Evolutionary conservation across 2,113 vertebrate species (phyloP), one percentile per base, ranked within the genome.

Genomic region (Meleagris gallopavo): DNA sequence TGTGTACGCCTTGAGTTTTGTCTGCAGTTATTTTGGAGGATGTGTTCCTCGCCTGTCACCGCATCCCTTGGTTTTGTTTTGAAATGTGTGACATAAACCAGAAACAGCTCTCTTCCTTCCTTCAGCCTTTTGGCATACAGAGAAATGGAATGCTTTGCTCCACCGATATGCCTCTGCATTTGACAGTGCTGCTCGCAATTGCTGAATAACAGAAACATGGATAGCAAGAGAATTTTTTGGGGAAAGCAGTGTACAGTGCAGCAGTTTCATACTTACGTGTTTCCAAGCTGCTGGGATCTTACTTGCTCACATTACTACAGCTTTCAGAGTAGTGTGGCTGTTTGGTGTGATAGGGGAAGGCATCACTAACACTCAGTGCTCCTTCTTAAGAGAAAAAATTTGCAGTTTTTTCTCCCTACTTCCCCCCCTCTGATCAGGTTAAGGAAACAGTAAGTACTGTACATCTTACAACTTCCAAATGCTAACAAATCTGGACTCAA

Each of bases 281-380:
- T 80, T 55, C 55, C 11, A 55, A 10, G 19, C 45, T 88, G 34
- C 30, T 71, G 57, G 29, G 67, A 13, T 8, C 25, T 60, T 50
- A 17, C 76, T 78, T 3, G 8, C 2, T 4, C 4, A 0, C 2
- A 0, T 20, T 5, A 1, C 41, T 76, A 9, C 10, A n/a, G 46
- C 61, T 83, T n/a, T 60, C 65, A 46, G 54, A 41, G 11, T 2
- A 34, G 62, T 0, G 3, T 41, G 58, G 32, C 36, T 86, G n/a
- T 50, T 91, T 0, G 1, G 66, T 46, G 13, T 34, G 71, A 43
- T 6, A 61, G 43, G 45, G n/a, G 27, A 85, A 58, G 27, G 25
- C 2, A 4, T 38, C 4, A 3, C 80, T 77, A 50, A 67, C 4
- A 13, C 61, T n/a, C 40, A 27, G 67, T 2, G 8, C 83, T 91